Percentiles rank a stretch among this genome's conserved stretches.
phyloP scores from a whole-genome alignment of 2,113 vertebrate species.

The Marmota flaviventris region DNA sequence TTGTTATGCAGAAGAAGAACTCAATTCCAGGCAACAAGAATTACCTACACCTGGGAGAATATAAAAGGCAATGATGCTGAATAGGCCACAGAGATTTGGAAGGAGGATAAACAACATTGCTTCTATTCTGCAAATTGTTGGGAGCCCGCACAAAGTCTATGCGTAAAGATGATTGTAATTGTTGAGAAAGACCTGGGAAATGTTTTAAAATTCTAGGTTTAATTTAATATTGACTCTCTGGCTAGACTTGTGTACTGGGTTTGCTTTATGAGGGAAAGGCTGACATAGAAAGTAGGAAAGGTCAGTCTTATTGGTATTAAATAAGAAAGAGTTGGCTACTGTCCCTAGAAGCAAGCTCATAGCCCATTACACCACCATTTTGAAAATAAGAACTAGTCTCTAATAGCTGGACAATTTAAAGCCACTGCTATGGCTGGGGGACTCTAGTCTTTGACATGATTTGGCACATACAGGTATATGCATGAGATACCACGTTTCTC shows the following conservation, averaged over 20 bases:
- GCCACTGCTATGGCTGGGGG: neutral
- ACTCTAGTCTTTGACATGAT: neutral
- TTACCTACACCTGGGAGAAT: slow-evolving; percentile 66
- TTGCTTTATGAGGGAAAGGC: slow-evolving; percentile 71
- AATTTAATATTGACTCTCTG: slow-evolving; percentile 80
- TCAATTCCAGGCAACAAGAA: slow-evolving; percentile 31
- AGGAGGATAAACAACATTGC: slow-evolving; percentile 38
- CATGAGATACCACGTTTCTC: neutral
- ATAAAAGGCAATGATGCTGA: slow-evolving; percentile 54
- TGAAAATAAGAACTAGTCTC: slow-evolving; percentile 62
- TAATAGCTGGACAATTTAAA: slow-evolving; percentile 33
- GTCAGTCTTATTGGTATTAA: slow-evolving; percentile 77
- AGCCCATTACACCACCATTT: neutral
- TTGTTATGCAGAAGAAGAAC: slow-evolving; percentile 66
- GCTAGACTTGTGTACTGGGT: slow-evolving; percentile 78
- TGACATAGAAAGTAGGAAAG: slow-evolving; percentile 65
- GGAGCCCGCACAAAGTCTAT: slow-evolving; percentile 50
- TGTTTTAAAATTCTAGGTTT: slow-evolving; percentile 79
- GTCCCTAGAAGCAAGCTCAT: slow-evolving; percentile 52
- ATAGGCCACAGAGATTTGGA: slow-evolving; percentile 44
- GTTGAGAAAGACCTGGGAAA: slow-evolving; percentile 62
- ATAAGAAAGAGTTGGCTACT: slow-evolving; percentile 70
- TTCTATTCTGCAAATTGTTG: neutral
- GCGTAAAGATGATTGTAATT: slow-evolving; percentile 56
- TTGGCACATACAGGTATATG: neutral